Evolutionary conservation across 1,140 invertebrate genomes (phyloP), one percentile per base, ranked within the genome.

Genomic region (Pogonus chalceus): DNA sequence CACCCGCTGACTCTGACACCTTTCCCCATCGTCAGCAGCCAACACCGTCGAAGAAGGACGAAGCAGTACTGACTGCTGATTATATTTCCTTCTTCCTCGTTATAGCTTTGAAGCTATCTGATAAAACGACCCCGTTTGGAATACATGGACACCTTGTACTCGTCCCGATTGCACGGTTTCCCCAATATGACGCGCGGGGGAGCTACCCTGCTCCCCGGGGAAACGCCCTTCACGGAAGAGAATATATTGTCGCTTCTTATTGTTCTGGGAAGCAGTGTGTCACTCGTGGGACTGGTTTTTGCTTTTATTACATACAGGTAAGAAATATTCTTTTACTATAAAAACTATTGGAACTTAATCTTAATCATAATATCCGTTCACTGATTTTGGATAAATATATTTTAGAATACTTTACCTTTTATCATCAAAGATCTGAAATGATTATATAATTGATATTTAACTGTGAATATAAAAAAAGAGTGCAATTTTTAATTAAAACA

Each of bases 271-370:
- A 82, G 80, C 58, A 82, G 79, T 63, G 68, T 83, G n/a, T 83
- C 81, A 18, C 69, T 84, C 37, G 81, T 84, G 2, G 81, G 79
- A 16, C 71, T 84, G 20, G 80, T 82, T 46, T 83, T 84, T 62
- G 80, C 81, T 51, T 84, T 84, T 67, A 84, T 84, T 61, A 84
- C 81, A 1, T 84, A 83, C 70, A 84, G 81, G 81, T 82, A 69
- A 76, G 73, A 60, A 35, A 9, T 23, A 12, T n/a, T n/a, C n/a
- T n/a, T n/a, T n/a, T n/a, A n/a, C n/a, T n/a, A n/a, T n/a, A n/a
- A n/a, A n/a, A n/a, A n/a, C n/a, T n/a, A n/a, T n/a, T n/a, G n/a
- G n/a, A n/a, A n/a, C n/a, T n/a, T n/a, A n/a, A n/a, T n/a, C n/a
- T n/a, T n/a, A n/a, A n/a, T n/a, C n/a, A n/a, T n/a, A n/a, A n/a